Evolutionary conservation across 1,140 invertebrate species (phyloP).

Genomic region (Tetramorium alpestre): DNA sequence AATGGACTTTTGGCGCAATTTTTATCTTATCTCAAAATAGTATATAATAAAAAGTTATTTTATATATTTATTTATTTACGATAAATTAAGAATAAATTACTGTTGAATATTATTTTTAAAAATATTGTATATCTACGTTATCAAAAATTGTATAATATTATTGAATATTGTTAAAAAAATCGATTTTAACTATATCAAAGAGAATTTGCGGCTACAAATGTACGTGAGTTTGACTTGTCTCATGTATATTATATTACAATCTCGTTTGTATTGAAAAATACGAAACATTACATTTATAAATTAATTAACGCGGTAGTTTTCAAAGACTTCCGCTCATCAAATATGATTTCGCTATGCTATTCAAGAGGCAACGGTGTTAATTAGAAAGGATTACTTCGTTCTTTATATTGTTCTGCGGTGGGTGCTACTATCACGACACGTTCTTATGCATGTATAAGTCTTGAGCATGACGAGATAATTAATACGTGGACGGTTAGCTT

Average conservation of each 20-base stretch:
- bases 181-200: background rate
- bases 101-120: background rate
- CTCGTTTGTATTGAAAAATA: background rate
- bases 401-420: background rate
- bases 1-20: too few species aligned
- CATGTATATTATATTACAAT: background rate
- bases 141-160: background rate
- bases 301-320: background rate
- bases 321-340: background rate
- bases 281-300: background rate
- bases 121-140: background rate
- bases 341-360: background rate
- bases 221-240: background rate
- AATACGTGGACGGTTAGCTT: background rate
- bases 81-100: background rate
- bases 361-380: background rate
- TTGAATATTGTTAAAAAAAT: background rate
- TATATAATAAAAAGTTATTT: background rate
- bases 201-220: background rate
- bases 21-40: background rate
- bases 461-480: slow-evolving; percentile 16
- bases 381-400: slow-evolving; percentile 24
- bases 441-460: background rate
- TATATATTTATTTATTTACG: background rate
- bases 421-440: background rate